Evolutionary conservation across 1,140 invertebrate species (phyloP).

Genomic region (Drosophila tani): DNA sequence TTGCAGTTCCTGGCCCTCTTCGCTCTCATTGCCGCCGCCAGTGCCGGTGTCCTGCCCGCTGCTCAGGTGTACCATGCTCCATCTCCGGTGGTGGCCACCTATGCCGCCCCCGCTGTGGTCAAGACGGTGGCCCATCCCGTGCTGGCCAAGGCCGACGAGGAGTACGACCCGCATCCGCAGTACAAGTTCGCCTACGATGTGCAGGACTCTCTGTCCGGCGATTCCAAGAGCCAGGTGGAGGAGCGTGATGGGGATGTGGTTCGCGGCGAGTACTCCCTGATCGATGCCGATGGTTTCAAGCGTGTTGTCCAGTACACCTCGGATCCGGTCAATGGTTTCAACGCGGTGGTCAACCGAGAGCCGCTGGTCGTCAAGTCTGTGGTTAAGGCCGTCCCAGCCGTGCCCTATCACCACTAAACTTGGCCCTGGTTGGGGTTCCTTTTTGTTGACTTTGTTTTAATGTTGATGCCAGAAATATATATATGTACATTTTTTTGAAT

Average conservation of each 20-base stretch:
- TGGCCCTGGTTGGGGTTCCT: too few species aligned
- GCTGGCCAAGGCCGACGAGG: conserved; percentile 50
- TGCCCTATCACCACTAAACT: conserved; percentile 41
- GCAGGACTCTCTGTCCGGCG: conserved; percentile 86
- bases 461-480: conserved; percentile 1
- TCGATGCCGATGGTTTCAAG: conserved; percentile 75
- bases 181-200: conserved; percentile 85
- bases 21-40: conserved; percentile 48
- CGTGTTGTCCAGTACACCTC: conserved; percentile 82
- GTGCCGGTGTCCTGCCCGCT: conserved; percentile 48
- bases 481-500: not conserved
- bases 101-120: conserved; percentile 23
- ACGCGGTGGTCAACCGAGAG: conserved; percentile 79
- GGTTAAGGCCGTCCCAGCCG: conserved; percentile 29
- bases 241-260: conserved; percentile 86
- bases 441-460: conserved; percentile 40
- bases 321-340: conserved; percentile 80
- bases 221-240: conserved; percentile 87
- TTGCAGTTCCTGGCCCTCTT: conserved; percentile 53
- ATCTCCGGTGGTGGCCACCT: conserved; percentile 19
- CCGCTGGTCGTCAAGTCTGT: conserved; percentile 74
- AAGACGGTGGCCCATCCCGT: conserved; percentile 50
- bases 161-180: conserved; percentile 84
- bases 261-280: conserved; percentile 66
- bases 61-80: conserved; percentile 43